Base-by-base conservation (phyloP, 2,888 invertebrate genomes). In the Folsomia manolachei region DNA sequence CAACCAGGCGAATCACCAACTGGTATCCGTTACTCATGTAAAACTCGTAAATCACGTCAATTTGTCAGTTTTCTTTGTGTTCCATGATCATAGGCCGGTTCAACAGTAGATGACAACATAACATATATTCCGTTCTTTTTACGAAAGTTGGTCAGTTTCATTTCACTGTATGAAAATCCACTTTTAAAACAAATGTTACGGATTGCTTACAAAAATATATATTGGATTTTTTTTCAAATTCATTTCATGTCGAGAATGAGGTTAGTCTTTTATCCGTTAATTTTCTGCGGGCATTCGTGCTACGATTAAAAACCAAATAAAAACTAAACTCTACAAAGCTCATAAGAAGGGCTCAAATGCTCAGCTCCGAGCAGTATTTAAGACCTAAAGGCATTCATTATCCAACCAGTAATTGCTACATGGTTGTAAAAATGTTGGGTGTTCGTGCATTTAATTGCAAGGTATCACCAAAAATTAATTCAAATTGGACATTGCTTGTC, bases 1-100 rank as follows among this genome's bases (percentile, higher is more conserved):
- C 39, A 39, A 39, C 39, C n/a, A n/a, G n/a, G n/a, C n/a, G n/a
- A n/a, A n/a, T n/a, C n/a, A n/a, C n/a, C n/a, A n/a, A n/a, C n/a
- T n/a, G n/a, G n/a, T n/a, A 21, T 56, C 56, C 56, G 21, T 56
- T 56, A 21, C n/a, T 7, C 19, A 14, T 56, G 21, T 56, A 56
- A 56, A 56, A 18, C 56, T 56, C 56, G 56, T 56, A 56, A 56
- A 56, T 56, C 56, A 56, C 21, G 56, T 56, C 18, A n/a, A 56
- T 56, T 56, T 56, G 56, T 56, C 56, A 56, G 11, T 21, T 39
- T 56, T 56, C 56, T 56, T 56, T 56, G 56, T 56, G 56, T 56
- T n/a, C n/a, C n/a, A n/a, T n/a, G n/a, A n/a, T n/a, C n/a, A n/a
- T n/a, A n/a, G n/a, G n/a, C 56, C 56, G 18, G 19, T 56, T 19